Percentiles rank a stretch among this genome's conserved stretches.
Evolutionary conservation across 2,888 invertebrate species (phyloP).

Genomic region (Thysanoteuthis rhombus): DNA sequence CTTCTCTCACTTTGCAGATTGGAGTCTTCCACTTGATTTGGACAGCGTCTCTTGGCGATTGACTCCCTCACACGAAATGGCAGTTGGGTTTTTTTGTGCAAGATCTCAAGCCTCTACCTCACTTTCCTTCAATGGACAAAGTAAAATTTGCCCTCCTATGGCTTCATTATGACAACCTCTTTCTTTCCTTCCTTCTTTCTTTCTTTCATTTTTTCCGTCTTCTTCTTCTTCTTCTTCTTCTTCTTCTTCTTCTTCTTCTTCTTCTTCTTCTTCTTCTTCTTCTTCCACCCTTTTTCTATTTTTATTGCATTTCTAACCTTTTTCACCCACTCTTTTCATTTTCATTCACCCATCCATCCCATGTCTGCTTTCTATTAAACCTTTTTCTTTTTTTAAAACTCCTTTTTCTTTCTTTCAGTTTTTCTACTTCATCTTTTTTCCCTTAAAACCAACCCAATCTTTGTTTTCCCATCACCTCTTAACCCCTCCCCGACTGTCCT

Average conservation of each 20-base stretch:
- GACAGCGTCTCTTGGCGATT: not conserved
- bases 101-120: not conserved
- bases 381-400: not conserved
- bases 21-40: not conserved
- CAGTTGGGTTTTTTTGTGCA: not conserved
- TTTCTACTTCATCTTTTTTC: too few relatives aligned
- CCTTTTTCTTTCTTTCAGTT: not conserved
- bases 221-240: not conserved
- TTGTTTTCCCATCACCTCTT: not conserved
- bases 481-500: not conserved
- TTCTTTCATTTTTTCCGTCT: not conserved
- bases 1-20: constrained; percentile 12
- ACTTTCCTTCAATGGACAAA: not conserved
- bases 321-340: not conserved
- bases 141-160: not conserved
- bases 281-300: not conserved
- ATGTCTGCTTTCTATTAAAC: not conserved
- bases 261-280: not conserved
- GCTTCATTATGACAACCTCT: not conserved
- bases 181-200: not conserved
- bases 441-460: not conserved
- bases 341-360: not conserved
- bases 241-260: not conserved
- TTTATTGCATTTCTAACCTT: not conserved
- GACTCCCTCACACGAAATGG: not conserved